Percentiles rank a stretch among this genome's conserved stretches.
phyloP scores from a whole-genome alignment of 2,888 invertebrate species.

The Lithodes maja region DNA sequence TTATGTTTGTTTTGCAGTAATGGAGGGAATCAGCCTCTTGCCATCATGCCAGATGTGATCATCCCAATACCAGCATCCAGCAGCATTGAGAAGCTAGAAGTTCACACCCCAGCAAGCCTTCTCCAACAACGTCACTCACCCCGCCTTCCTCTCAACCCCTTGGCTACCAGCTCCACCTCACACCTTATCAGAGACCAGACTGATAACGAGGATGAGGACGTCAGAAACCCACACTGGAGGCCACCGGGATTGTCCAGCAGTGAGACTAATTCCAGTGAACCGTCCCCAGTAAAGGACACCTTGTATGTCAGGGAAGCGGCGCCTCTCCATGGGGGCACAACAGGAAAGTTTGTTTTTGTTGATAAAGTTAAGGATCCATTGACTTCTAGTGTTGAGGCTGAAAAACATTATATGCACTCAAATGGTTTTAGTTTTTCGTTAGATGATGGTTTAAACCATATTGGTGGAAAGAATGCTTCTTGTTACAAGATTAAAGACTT shows the following conservation, averaged over 20 bases:
- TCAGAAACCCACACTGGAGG: conserved; percentile 32
- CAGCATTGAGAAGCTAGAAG: conserved; percentile 34
- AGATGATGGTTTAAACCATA: conserved; percentile 66
- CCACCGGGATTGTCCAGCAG: conserved; percentile 32
- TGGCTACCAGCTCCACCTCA: background rate
- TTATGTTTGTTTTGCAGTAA: conserved; percentile 32
- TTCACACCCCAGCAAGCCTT: conserved; percentile 50
- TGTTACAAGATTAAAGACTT: conserved; percentile 53
- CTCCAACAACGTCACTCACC: conserved; percentile 47
- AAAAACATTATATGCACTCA: conserved; percentile 44
- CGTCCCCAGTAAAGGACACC: conserved; percentile 43
- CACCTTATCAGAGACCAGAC: background rate
- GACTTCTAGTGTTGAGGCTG: conserved; percentile 13
- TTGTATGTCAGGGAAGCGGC: conserved; percentile 53
- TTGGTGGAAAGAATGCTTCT: conserved; percentile 50
- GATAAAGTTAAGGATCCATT: conserved; percentile 42
- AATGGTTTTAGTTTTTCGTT: conserved; percentile 63
- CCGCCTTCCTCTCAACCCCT: conserved; percentile 35
- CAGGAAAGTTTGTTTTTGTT: conserved; percentile 63
- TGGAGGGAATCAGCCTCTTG: conserved; percentile 38
- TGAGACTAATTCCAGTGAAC: conserved; percentile 57
- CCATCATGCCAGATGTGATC: conserved; percentile 56
- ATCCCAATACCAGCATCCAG: conserved; percentile 27
- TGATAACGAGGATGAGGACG: conserved; percentile 33
- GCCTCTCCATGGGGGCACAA: conserved; percentile 30